A percentile compares a stretch with the other conserved stretches of the same genome.
phyloP scores from a whole-genome alignment of 2,113 vertebrate genomes.

The Sapajus apella region DNA sequence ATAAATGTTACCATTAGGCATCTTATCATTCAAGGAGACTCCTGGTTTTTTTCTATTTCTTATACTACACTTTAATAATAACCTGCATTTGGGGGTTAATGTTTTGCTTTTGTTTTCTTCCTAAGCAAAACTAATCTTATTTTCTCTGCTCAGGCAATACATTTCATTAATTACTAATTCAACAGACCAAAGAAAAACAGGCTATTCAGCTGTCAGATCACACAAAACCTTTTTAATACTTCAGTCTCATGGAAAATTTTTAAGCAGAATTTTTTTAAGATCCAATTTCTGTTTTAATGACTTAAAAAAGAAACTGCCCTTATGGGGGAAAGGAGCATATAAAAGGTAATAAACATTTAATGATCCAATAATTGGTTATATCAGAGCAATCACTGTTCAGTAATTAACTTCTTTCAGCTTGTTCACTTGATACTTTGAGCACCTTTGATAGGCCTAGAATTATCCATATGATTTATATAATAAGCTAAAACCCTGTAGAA shows the following conservation, averaged over 20 bases:
- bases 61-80: slow-evolving; percentile 55
- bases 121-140: slow-evolving; percentile 74
- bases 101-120: slow-evolving; percentile 68
- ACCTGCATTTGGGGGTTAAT: slow-evolving; percentile 56
- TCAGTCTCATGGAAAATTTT: slow-evolving; percentile 74
- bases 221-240: slow-evolving; percentile 74
- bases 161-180: slow-evolving; percentile 76
- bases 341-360: slow-evolving; percentile 91
- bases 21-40: neutral
- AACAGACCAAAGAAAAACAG: slow-evolving; percentile 57
- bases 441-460: slow-evolving; percentile 83
- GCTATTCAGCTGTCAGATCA: slow-evolving; percentile 65
- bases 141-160: slow-evolving; percentile 72
- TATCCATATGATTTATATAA: slow-evolving; percentile 82
- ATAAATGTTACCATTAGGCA: neutral
- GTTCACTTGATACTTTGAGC: slow-evolving; percentile 73
- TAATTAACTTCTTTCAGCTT: slow-evolving; percentile 88
- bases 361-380: slow-evolving; percentile 90
- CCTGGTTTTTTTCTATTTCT: neutral
- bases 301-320: slow-evolving; percentile 83
- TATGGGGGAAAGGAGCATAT: slow-evolving; percentile 84
- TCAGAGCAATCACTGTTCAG: slow-evolving; percentile 88
- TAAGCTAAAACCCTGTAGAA: slow-evolving; percentile 80
- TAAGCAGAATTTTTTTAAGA: slow-evolving; percentile 68
- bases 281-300: slow-evolving; percentile 80